Conservation (phyloP, 1,140 invertebrate genomes). For the Musca domestica region DNA sequence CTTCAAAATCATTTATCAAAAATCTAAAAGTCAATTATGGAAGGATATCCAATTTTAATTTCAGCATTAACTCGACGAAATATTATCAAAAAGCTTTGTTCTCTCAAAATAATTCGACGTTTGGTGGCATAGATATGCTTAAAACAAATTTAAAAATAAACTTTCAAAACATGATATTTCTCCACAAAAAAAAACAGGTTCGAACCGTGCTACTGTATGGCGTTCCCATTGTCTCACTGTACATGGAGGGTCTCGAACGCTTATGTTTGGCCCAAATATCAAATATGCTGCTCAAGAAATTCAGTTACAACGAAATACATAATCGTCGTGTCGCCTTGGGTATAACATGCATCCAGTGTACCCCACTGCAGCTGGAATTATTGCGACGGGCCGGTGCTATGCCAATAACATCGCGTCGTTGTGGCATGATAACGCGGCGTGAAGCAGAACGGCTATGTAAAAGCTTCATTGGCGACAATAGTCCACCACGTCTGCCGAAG, state of each 20-base stretch:
- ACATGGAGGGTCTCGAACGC: slow-evolving; percentile 88
- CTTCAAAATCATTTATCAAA: too few relatives aligned
- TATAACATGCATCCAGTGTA: slow-evolving; percentile 96
- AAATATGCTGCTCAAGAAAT: slow-evolving; percentile 90
- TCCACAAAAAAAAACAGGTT: too few relatives aligned
- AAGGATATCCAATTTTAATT: too few relatives aligned
- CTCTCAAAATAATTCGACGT: too few relatives aligned
- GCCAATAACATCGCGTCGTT: slow-evolving; percentile 91
- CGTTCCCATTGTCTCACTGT: slow-evolving; percentile 89
- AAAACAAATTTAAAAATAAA: too few relatives aligned
- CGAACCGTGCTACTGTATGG: slow-evolving; percentile 87
- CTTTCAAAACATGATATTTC: too few relatives aligned
- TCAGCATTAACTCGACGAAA: too few relatives aligned
- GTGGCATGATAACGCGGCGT: slow-evolving; percentile 91
- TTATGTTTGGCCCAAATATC: slow-evolving; percentile 96
- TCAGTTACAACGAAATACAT: slow-evolving; percentile 98
- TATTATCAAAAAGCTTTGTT: too few relatives aligned
- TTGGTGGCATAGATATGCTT: too few relatives aligned
- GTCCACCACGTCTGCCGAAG: slow-evolving; percentile 87
- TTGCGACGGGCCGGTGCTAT: slow-evolving; percentile 90
- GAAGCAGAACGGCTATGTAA: slow-evolving; percentile 95
- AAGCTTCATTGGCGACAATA: slow-evolving; percentile 91
- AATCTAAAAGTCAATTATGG: too few relatives aligned
- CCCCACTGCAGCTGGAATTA: slow-evolving; percentile 93
- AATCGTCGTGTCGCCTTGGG: slow-evolving; percentile 90